Evolutionary conservation across 2,888 invertebrate species (phyloP).

Genomic region (Acleris literana): DNA sequence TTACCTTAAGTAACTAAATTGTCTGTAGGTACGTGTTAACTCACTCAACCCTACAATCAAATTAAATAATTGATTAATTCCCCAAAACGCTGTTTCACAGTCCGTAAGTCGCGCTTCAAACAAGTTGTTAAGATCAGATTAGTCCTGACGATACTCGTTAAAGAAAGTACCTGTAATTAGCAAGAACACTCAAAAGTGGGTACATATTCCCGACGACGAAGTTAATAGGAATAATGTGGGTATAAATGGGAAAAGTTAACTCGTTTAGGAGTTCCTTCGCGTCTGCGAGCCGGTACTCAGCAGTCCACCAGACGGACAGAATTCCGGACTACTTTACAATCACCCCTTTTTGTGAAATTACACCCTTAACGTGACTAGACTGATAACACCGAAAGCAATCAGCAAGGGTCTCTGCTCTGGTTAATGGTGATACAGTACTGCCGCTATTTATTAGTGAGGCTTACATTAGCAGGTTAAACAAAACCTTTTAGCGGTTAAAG

Average conservation of each 20-base stretch:
- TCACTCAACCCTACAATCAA: conserved; percentile 6
- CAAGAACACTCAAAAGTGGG: conserved; percentile 62
- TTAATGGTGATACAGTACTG: conserved; percentile 40
- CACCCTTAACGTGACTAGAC: conserved; percentile 67
- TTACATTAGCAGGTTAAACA: conserved; percentile 1
- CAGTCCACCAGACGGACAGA: conserved; percentile 54
- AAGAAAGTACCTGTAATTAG: conserved; percentile 73
- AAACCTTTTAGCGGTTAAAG: background rate
- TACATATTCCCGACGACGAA: conserved; percentile 67
- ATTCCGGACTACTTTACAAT: conserved; percentile 66
- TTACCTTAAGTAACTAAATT: too few relatives aligned
- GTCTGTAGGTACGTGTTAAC: too few relatives aligned
- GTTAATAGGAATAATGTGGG: conserved; percentile 77
- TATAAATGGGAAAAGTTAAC: conserved; percentile 79
- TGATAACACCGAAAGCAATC: conserved; percentile 46
- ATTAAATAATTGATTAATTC: conserved; percentile 26
- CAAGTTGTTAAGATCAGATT: conserved; percentile 58
- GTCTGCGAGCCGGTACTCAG: conserved; percentile 53
- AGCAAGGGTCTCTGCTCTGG: conserved; percentile 44
- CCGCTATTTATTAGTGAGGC: background rate
- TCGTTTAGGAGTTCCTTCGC: conserved; percentile 66
- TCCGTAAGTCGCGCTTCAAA: conserved; percentile 44
- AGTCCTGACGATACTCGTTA: conserved; percentile 64
- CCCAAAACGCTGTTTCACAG: conserved; percentile 21
- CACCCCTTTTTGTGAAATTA: conserved; percentile 73